Evolutionary conservation across 2,888 invertebrate genomes (phyloP).

Genomic region (Buathra laborator): DNA sequence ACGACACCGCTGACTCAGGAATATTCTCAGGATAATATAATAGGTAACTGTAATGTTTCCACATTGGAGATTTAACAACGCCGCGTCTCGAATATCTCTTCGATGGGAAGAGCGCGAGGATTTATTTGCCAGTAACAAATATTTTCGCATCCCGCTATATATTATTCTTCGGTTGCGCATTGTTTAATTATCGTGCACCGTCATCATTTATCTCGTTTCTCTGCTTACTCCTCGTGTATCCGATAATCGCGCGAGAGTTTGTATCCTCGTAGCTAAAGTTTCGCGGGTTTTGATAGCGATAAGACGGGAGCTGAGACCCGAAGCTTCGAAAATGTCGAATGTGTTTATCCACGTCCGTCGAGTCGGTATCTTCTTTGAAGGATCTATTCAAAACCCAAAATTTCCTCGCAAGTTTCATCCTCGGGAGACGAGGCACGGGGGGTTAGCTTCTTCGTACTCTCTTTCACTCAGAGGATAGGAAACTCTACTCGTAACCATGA

Average conservation of each 20-base stretch:
- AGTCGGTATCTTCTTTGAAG: slow-evolving; percentile 37
- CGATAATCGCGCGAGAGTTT: background rate
- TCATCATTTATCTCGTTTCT: background rate
- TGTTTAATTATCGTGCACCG: background rate
- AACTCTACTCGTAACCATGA: slow-evolving; percentile 61
- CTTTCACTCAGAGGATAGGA: slow-evolving; percentile 61
- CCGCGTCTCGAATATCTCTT: background rate
- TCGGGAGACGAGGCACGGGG: slow-evolving; percentile 39
- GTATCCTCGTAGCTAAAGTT: slow-evolving; percentile 2
- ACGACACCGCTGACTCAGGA: background rate
- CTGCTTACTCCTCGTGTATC: background rate
- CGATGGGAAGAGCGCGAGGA: background rate
- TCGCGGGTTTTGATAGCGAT: background rate
- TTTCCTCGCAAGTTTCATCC: slow-evolving; percentile 40
- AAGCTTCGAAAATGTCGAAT: slow-evolving; percentile 12
- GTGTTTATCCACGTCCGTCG: slow-evolving; percentile 14
- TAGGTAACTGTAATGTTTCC: background rate
- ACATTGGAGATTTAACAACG: background rate
- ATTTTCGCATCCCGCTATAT: background rate
- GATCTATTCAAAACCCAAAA: slow-evolving; percentile 50
- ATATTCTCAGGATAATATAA: background rate
- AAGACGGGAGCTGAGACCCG: background rate
- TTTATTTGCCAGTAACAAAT: background rate
- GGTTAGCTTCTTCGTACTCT: slow-evolving; percentile 45
- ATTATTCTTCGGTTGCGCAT: background rate